Evolutionary conservation across 2,888 invertebrate species (phyloP).

Genomic region (Euproctis similis): DNA sequence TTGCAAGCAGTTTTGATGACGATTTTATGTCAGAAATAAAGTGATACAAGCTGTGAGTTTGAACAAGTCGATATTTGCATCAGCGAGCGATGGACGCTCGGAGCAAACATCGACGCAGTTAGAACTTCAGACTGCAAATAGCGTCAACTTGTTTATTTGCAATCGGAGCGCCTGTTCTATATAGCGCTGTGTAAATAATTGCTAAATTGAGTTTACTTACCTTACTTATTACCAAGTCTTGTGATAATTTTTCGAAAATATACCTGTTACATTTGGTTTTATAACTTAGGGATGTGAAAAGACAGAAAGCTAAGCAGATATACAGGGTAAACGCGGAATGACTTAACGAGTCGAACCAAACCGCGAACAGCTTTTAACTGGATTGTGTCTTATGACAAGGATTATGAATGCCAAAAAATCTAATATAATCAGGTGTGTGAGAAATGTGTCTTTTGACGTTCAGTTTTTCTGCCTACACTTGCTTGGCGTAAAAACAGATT

Average conservation of each 20-base stretch:
- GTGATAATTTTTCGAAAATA: neutral
- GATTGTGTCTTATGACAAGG: too few species aligned
- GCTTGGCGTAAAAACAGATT: too few species aligned
- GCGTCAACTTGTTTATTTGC: slow-evolving; percentile 6
- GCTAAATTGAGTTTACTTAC: neutral
- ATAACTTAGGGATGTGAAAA: neutral
- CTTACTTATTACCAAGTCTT: neutral
- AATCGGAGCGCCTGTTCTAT: slow-evolving; percentile 3
- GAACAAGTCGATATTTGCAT: slow-evolving; percentile 7
- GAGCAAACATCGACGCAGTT: slow-evolving; percentile 6
- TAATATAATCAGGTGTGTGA: too few species aligned
- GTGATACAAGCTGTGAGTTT: neutral
- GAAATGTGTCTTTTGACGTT: too few species aligned
- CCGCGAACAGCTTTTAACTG: too few species aligned
- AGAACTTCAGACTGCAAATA: slow-evolving; percentile 7
- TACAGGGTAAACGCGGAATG: too few species aligned
- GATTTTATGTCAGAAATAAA: slow-evolving; percentile 1
- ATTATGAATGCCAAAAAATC: too few species aligned
- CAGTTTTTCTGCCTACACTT: too few species aligned
- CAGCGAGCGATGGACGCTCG: slow-evolving; percentile 2
- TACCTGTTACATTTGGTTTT: too few species aligned
- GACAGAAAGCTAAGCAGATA: neutral
- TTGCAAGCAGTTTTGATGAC: neutral
- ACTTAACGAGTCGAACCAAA: too few species aligned
- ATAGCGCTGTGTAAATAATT: neutral